Base-by-base conservation (phyloP, 1,140 invertebrate species). In the Drosophila miranda region DNA sequence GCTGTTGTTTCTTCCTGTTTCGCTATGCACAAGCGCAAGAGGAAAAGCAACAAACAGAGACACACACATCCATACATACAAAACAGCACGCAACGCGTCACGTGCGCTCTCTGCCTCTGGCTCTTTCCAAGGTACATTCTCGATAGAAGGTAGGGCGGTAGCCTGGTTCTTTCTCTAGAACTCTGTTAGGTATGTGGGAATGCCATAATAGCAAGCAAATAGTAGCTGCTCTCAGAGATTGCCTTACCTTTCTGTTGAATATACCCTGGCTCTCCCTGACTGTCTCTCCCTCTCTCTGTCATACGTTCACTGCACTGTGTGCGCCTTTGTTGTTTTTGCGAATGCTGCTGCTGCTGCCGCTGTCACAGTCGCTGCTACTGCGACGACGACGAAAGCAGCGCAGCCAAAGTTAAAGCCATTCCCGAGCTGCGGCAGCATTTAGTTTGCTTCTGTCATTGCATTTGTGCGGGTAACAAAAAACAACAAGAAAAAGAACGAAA, bases 361-460 rank as follows among this genome's bases (percentile, higher is more conserved):
- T 0, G 28, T 30, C 7, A 7, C 7, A 2, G 28, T 8, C 2
- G 28, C 30, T 57, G 26, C 51, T 57, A 16, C 16, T 34, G 30
- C 34, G 34, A 11, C 54, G 71, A 48, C 72, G 77, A 70, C 60
- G 42, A 14, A 44, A 42, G 55, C 59, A 70, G 71, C 61, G 71
- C 69, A 74, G 70, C 49, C 70, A 82, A 82, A 86, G 76, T 84
- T 69, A 83, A 84, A 80, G 59, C 68, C 78, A 84, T 50, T 74
- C 34, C 34, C 34, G 66, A 84, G 59, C 67, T 60, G 62, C 59
- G 58, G 55, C 61, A 75, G 76, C 81, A 76, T 86, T 83, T 86
- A 86, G 72, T 86, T 83, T 82, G 78, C 79, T 83, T 83, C 67
- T 80, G 76, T 84, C 80, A 83, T 78, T 86, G 81, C 78, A 83